Base-by-base conservation (phyloP, 2,113 vertebrate species). In the Odocoileus hemionus region DNA sequence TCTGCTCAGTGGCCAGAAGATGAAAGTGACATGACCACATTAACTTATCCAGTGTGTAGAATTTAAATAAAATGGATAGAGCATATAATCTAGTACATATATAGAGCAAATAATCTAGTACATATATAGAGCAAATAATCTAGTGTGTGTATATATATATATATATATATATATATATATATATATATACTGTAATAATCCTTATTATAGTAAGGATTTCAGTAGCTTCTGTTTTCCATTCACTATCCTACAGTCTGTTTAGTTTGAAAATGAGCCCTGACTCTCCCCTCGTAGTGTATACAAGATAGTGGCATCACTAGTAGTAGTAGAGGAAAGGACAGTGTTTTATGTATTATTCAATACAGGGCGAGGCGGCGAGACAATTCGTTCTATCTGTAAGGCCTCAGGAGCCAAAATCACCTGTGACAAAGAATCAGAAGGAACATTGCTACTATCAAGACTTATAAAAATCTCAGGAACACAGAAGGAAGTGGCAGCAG, bases 341-440 rank as follows among this genome's bases (percentile, higher is more conserved):
- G 45, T 16, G 76, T 95, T 91, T 70, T 87, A 15, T 88, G 13
- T 96, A 1, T 95, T 13, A 21, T 84, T 95, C 10, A 1, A 92
- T 95, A 67, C 96, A 99, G 99, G 99, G 50, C 99, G 99, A n/a
- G 99, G 99, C 0, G 99, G 99, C 0, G 99, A 99, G 98, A 99
- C 98, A 0, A 97, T 99, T n/a, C 99, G 99, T 52, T 97, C 98
- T 55, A 99, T 99, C 91, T 99, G 98, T 92, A 99, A 98, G 58
- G 99, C 98, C 52, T 99, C 99, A 0, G 99, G 99, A 64, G 99
- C 99, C 70, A 99, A 98, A 70, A 98, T 99, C 45, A 61, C 89
- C 1, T 99, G 99, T 19, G 97, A 98, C 61, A 99, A 98, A 33
- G 98, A 99, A 23, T 97, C 94, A 0, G 97, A 98, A 1, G 94